Base-by-base conservation (phyloP, 2,888 invertebrate genomes). In the Trachelus stipa region DNA sequence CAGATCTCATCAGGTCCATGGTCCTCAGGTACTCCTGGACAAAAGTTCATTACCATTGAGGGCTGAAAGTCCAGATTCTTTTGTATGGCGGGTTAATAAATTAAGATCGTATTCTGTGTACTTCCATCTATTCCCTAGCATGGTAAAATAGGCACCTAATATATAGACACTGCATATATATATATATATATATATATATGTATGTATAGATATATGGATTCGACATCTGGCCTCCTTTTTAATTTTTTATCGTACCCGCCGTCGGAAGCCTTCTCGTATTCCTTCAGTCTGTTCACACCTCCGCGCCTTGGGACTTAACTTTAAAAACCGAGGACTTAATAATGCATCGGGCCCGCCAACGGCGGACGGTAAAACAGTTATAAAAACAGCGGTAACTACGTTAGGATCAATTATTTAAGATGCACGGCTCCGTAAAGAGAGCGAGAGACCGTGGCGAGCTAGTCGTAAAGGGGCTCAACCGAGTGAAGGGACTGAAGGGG, bases 321-420 rank as follows among this genome's bases (percentile, higher is more conserved):
- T 82, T 82, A 82, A 89, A 89, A 90, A 89, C 86, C 87, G 84
- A 81, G 82, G 82, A 81, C 84, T 90, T 85, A 90, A 90, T 90
- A 89, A 90, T 89, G 85, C 84, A 87, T 85, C 84, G 85, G 85
- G 81, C 84, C 56, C 85, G 85, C 86, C 86, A 86, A 86, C 82
- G 86, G 85, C 85, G 85, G 83, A 86, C 90, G 88, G 89, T 91
- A 91, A 91, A 91, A 91, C 90, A 90, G 91, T 91, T 91, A 90
- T 91, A 91, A 91, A 89, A 87, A 90, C 90, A 89, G 88, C 88
- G 88, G 90, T 90, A 90, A 91, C 90, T 90, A 88, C 89, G 90
- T 91, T 91, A 90, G 82, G 84, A 89, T 91, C 87, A 90, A 90
- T 91, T 90, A 91, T 91, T 88, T 88, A 90, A 85, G 86, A 85